Conservation (phyloP, 2,797 vertebrate species). For the Poeciliopsis gracilis region DNA sequence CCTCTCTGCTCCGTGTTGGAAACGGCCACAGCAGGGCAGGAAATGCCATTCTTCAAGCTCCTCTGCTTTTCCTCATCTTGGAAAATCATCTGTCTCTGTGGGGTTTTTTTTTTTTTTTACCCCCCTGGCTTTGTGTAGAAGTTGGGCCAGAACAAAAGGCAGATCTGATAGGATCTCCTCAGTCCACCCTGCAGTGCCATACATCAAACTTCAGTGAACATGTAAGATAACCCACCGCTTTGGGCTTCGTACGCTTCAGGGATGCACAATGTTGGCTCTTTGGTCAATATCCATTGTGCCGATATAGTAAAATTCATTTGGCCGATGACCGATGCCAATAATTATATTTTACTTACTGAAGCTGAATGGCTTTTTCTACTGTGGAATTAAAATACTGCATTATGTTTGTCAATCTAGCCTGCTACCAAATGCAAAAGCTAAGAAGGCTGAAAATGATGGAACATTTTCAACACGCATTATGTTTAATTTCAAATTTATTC, state of each 20-base stretch:
- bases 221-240: slow-evolving; percentile 56
- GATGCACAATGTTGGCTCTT: too few species aligned
- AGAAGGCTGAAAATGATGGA: too few species aligned
- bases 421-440: too few species aligned
- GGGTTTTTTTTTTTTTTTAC: background rate
- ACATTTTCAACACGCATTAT: too few species aligned
- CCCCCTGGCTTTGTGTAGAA: slow-evolving; percentile 14
- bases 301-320: too few species aligned
- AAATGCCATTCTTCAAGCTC: slow-evolving; percentile 27
- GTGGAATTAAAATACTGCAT: too few species aligned
- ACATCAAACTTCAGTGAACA: slow-evolving; percentile 61
- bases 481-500: too few species aligned
- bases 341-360: too few species aligned
- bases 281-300: too few species aligned
- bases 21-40: slow-evolving; percentile 19
- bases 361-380: too few species aligned
- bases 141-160: slow-evolving; percentile 43
- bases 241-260: slow-evolving; percentile 42
- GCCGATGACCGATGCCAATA: too few species aligned
- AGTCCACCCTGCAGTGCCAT: slow-evolving; percentile 42
- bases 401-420: too few species aligned
- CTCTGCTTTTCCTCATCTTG: slow-evolving; percentile 37
- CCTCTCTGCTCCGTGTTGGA: slow-evolving; percentile 24
- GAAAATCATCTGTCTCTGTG: slow-evolving; percentile 24
- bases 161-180: slow-evolving; percentile 51